phyloP scores from a whole-genome alignment of 2,113 vertebrate genomes.

The Brienomyrus brachyistius region DNA sequence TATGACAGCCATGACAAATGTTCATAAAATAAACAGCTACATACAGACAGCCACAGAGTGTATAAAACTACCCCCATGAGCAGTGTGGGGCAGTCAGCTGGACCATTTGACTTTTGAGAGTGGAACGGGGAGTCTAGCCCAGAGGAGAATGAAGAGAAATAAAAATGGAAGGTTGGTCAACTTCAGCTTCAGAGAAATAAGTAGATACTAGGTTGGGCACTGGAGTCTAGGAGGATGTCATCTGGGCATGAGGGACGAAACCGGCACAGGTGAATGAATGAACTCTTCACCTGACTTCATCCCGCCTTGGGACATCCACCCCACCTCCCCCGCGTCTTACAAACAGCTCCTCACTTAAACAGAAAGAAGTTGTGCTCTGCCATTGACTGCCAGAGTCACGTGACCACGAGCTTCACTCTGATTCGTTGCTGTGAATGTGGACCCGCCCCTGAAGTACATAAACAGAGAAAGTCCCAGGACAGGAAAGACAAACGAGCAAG shows the following conservation, averaged over 20 bases:
- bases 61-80: background rate
- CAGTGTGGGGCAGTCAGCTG: background rate
- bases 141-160: background rate
- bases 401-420: background rate
- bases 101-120: background rate
- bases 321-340: background rate
- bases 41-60: background rate
- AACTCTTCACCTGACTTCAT: background rate
- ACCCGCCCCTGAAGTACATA: background rate
- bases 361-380: background rate
- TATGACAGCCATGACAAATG: background rate
- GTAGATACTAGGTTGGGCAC: background rate
- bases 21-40: background rate
- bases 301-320: background rate
- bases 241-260: background rate
- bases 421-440: background rate
- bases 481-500: background rate
- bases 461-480: background rate
- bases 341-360: background rate
- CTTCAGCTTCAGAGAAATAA: background rate
- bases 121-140: background rate
- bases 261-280: background rate
- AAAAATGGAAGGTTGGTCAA: background rate
- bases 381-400: background rate
- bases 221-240: background rate